phyloP scores from a whole-genome alignment of 1,140 invertebrate genomes.

The Trichonephila clavipes region DNA sequence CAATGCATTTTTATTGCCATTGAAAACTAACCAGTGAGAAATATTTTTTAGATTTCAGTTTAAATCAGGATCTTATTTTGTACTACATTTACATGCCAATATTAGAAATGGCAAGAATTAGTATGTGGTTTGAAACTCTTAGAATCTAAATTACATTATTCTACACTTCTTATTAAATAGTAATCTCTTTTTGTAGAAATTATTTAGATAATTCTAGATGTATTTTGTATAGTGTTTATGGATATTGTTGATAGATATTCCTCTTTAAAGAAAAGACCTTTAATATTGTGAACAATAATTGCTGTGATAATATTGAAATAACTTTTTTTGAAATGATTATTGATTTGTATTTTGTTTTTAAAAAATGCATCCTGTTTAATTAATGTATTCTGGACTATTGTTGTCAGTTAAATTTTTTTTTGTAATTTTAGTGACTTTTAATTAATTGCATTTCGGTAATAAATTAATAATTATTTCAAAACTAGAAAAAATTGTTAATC shows the following conservation, averaged over 20 bases:
- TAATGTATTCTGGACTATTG: too few relatives aligned
- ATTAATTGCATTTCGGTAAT: too few relatives aligned
- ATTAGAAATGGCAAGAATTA: background rate
- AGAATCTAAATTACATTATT: background rate
- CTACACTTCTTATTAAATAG: background rate
- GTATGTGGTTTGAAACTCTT: too few relatives aligned
- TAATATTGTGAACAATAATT: background rate
- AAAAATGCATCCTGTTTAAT: too few relatives aligned
- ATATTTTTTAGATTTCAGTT: conserved; percentile 3
- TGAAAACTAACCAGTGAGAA: background rate
- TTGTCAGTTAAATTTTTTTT: too few relatives aligned
- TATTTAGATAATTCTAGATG: background rate
- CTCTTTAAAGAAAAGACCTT: background rate
- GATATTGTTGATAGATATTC: background rate
- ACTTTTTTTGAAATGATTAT: too few relatives aligned
- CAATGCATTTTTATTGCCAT: background rate
- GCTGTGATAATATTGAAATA: background rate
- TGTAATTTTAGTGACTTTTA: too few relatives aligned
- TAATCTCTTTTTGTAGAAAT: background rate
- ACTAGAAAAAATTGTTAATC: too few relatives aligned
- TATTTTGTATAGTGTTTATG: background rate
- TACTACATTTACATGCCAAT: background rate
- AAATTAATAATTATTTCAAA: too few relatives aligned
- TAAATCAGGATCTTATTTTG: conserved; percentile 2
- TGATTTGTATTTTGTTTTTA: too few relatives aligned